These are phyloP conservation scores for Malurus cyaneus DNA, from an alignment of 2,113 vertebrate genomes.

Conservation along the genomic window DNA sequence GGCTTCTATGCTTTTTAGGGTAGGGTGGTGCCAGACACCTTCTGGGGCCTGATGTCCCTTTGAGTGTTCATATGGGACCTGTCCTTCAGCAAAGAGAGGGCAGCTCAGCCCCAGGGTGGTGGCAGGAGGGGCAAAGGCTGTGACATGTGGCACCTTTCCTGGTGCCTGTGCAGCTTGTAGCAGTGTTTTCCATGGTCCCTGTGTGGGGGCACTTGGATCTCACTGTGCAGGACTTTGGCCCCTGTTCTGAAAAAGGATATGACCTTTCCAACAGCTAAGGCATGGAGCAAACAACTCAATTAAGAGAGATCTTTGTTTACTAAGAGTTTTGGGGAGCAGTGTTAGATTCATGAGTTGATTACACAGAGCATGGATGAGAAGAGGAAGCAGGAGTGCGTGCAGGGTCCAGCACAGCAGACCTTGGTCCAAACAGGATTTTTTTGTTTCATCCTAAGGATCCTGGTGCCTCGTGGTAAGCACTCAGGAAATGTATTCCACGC, in stretches of 20 bases:
- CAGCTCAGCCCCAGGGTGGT: fast-evolving
- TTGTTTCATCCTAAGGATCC: not conserved
- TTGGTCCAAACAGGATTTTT: not conserved
- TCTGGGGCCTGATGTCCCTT: not conserved
- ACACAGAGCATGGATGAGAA: not conserved
- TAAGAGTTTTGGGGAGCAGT: not conserved
- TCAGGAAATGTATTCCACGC: not conserved
- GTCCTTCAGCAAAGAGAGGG: not conserved
- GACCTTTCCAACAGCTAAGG: not conserved
- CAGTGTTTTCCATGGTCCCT: not conserved
- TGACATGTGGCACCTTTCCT: fast-evolving
- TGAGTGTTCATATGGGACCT: not conserved
- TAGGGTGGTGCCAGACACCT: not conserved
- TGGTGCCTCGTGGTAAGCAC: not conserved
- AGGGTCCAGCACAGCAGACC: not conserved
- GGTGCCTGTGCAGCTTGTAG: not conserved
- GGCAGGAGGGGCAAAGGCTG: not conserved
- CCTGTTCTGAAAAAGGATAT: not conserved
- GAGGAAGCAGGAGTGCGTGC: fast-evolving
- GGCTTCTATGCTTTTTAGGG: not conserved
- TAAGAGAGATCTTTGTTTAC: not conserved
- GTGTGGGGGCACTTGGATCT: not conserved
- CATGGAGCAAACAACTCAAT: not conserved
- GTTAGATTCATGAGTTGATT: not conserved
- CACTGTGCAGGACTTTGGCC: not conserved